Evolutionary conservation across 1,140 invertebrate species (phyloP), one percentile per base, ranked within the genome.

Genomic region (Capitella teleta): DNA sequence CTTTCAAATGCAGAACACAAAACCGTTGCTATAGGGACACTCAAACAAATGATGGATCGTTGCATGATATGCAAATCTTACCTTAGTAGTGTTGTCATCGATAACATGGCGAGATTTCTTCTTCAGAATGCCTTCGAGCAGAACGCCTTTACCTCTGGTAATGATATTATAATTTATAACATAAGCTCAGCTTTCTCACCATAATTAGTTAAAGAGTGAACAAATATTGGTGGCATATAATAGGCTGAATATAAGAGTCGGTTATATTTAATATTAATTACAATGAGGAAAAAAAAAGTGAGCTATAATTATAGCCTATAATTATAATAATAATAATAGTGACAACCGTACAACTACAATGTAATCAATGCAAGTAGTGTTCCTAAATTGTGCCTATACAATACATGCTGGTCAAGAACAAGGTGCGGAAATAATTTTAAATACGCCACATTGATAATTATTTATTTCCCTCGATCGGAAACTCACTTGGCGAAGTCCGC

Each of bases 1-100:
- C 47, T 46, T 58, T 54, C 1, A 64, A 47, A 26, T 52, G 54
- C 5, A 66, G 47, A 18, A 63, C 42, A 36, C 38, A 24, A 5
- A 24, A 18, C 38, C 25, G 38, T 10, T 14, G n/a, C 2, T 10
- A n/a, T 16, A 40, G 25, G 14, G n/a, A 2, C 3, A 24, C 6
- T 19, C 36, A 12, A 4, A 21, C 21, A 38, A 38, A 5, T 16
- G 5, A 5, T 18, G 36, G 5, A 38, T 21, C 16, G 5, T 38
- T 38, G 16, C 5, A 18, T 3, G 36, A 38, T 5, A 16, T 12
- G 16, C 12, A 21, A 38, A 1, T 3, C 21, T 5, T 12, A 38
- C 36, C 16, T 16, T 38, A 5, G 21, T 12, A 18, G 36, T 4
- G 16, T 38, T 38, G 36, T 38, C 5, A 38, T 38, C 16, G 36